phyloP scores from a whole-genome alignment of 1,140 invertebrate species.

The Drosophila paulistorum region DNA sequence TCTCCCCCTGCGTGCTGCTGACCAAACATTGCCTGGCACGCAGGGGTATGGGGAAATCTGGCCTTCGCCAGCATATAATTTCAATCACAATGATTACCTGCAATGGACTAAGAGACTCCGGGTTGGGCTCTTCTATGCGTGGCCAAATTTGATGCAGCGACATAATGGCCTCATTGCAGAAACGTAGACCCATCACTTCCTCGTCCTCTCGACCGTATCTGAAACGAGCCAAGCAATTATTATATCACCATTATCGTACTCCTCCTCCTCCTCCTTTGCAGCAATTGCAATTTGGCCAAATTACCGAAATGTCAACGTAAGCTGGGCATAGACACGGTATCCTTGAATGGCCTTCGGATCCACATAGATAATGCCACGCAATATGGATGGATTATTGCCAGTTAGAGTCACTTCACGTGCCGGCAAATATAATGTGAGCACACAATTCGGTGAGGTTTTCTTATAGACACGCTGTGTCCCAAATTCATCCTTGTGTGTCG shows the following conservation, averaged over 20 bases:
- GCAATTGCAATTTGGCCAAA: conserved; percentile 25
- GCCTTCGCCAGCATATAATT: conserved; percentile 48
- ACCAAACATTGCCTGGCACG: not conserved
- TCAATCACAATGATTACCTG: conserved; percentile 86
- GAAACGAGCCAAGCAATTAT: conserved; percentile 23
- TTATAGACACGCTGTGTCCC: conserved; percentile 80
- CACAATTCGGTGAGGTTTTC: conserved; percentile 92
- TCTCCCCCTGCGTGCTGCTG: not conserved
- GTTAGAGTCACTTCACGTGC: conserved; percentile 90
- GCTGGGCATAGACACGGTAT: conserved; percentile 92
- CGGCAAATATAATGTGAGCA: conserved; percentile 91
- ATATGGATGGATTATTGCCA: conserved; percentile 88
- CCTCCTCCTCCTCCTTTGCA: not conserved
- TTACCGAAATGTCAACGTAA: conserved; percentile 92
- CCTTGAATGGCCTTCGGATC: conserved; percentile 86
- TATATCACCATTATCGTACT: conserved; percentile 25
- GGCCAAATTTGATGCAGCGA: conserved; percentile 93
- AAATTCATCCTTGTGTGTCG: conserved; percentile 63
- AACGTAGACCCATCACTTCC: conserved; percentile 95
- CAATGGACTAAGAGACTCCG: conserved; percentile 86
- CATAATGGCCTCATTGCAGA: conserved; percentile 95
- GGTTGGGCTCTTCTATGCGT: conserved; percentile 84
- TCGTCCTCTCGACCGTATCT: conserved; percentile 96
- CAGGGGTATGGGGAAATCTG: not conserved
- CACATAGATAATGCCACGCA: conserved; percentile 91